These are phyloP conservation scores for Amazonetta brasiliensis DNA, from an alignment of 2,797 vertebrate species.

Conservation along the genomic window DNA sequence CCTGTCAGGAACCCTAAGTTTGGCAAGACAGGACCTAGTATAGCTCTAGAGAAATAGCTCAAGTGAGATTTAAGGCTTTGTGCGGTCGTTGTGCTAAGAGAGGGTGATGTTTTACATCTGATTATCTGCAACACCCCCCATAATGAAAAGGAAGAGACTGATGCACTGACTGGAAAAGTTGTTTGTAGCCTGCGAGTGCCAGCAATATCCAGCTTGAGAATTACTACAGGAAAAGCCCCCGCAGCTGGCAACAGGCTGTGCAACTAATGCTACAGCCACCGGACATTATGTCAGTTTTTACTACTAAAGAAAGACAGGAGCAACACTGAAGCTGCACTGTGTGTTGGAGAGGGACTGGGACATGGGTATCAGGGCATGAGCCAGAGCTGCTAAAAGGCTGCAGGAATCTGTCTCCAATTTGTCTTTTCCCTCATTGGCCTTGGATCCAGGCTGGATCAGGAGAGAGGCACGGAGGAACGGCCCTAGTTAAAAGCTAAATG, in stretches of 20 bases:
- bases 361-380: rapidly evolving
- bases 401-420: not conserved
- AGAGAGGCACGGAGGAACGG: not conserved
- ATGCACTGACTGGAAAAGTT: not conserved
- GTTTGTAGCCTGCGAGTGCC: not conserved
- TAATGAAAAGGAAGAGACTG: not conserved
- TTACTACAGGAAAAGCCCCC: not conserved
- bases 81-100: not conserved
- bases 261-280: not conserved
- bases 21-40: not conserved
- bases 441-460: not conserved
- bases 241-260: not conserved
- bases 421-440: not conserved
- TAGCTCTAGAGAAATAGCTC: not conserved
- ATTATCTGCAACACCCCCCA: not conserved
- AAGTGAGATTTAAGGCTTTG: not conserved
- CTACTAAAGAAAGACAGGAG: not conserved
- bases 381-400: not conserved
- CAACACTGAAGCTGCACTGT: not conserved
- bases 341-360: not conserved
- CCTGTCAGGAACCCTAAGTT: not conserved
- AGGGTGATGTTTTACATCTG: not conserved
- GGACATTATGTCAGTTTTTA: rapidly evolving
- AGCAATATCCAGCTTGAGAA: not conserved
- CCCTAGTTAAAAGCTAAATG: not conserved